Conservation (phyloP, 1,140 invertebrate genomes). For the Ooceraea biroi region DNA sequence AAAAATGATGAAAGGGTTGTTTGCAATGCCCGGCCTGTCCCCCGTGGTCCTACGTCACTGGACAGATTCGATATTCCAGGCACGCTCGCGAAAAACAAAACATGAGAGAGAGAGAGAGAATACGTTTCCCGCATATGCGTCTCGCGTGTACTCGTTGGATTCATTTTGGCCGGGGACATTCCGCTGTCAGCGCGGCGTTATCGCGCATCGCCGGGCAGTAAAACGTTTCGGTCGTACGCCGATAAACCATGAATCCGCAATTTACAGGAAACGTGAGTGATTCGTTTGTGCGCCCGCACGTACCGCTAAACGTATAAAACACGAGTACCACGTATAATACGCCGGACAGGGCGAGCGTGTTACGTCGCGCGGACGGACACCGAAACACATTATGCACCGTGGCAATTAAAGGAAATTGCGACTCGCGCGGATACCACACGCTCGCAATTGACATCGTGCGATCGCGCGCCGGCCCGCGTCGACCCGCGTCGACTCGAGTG, state of each 20-base stretch:
- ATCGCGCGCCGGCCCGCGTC: neutral
- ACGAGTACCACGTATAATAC: slow-evolving; percentile 41
- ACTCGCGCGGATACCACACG: slow-evolving; percentile 6
- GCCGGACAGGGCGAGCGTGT: neutral
- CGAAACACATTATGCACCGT: slow-evolving; percentile 12
- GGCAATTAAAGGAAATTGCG: slow-evolving; percentile 57
- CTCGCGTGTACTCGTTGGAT: slow-evolving; percentile 72
- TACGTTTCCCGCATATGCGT: slow-evolving; percentile 75
- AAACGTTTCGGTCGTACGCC: slow-evolving; percentile 72
- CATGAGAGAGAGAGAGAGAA: slow-evolving; percentile 42
- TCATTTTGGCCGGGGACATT: slow-evolving; percentile 72
- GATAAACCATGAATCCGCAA: slow-evolving; percentile 77
- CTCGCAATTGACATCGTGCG: slow-evolving; percentile 25
- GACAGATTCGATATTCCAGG: slow-evolving; percentile 67
- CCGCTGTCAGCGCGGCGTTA: slow-evolving; percentile 74
- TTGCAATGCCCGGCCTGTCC: neutral
- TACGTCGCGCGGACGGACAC: neutral
- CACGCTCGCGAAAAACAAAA: slow-evolving; percentile 71
- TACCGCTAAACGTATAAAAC: slow-evolving; percentile 53
- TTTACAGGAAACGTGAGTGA: slow-evolving; percentile 76
- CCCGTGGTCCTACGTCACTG: slow-evolving; percentile 63
- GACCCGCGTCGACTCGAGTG: slow-evolving; percentile 32
- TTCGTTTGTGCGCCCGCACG: slow-evolving; percentile 70
- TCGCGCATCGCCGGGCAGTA: slow-evolving; percentile 72
- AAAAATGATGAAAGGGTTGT: neutral